phyloP scores from a whole-genome alignment of 2,113 vertebrate species.

The Centrocercus urophasianus region DNA sequence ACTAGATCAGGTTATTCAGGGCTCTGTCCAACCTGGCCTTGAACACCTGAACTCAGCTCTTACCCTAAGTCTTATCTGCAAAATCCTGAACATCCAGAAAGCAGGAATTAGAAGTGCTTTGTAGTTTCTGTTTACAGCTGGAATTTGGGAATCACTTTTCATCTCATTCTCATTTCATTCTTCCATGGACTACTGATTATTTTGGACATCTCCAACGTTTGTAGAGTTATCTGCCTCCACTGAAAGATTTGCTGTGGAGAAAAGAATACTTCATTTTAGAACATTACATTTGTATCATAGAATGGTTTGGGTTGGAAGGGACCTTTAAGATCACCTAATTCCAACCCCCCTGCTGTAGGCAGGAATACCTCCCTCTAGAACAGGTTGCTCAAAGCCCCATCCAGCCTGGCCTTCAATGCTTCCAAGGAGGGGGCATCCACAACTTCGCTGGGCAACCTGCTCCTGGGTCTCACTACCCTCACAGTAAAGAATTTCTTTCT shows the following conservation, averaged over 20 bases:
- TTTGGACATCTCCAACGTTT: neutral
- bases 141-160: neutral
- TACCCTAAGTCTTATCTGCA: neutral
- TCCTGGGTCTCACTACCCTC: too few relatives aligned
- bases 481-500: too few relatives aligned
- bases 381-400: too few relatives aligned
- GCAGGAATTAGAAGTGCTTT: neutral
- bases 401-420: too few relatives aligned
- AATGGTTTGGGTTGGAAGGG: too few relatives aligned
- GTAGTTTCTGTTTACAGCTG: neutral
- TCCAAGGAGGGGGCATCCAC: too few relatives aligned
- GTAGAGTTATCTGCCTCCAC: neutral
- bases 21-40: neutral
- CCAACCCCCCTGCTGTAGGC: too few relatives aligned
- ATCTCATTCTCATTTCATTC: neutral
- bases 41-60: neutral
- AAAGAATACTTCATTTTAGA: neutral
- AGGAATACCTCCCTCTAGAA: too few relatives aligned
- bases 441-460: too few relatives aligned
- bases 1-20: neutral
- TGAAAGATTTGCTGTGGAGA: neutral
- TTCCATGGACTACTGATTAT: neutral
- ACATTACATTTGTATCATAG: neutral
- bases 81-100: neutral
- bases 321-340: too few relatives aligned